Conservation (phyloP, 2,797 vertebrate species). For the Semotilus atromaculatus region DNA sequence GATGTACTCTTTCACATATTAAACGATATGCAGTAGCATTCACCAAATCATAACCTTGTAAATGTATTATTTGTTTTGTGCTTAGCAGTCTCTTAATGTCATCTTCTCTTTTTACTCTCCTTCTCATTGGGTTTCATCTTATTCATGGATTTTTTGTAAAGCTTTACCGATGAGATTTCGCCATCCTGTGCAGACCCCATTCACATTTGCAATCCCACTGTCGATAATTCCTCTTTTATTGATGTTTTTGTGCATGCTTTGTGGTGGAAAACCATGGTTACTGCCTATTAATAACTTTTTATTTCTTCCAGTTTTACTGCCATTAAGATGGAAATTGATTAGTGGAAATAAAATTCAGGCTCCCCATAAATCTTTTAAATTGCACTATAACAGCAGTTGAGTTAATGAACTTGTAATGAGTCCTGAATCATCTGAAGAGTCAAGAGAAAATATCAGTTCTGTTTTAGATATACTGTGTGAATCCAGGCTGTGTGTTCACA, state of each 20-base stretch:
- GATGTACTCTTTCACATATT: too few species aligned
- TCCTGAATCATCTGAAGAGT: constrained; percentile 64
- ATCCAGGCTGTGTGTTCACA: not conserved
- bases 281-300: constrained; percentile 56
- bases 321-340: constrained; percentile 64
- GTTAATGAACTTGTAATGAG: constrained; percentile 68
- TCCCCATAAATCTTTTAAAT: constrained; percentile 67
- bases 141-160: constrained; percentile 6
- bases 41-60: not conserved
- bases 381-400: constrained; percentile 65
- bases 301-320: constrained; percentile 59
- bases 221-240: constrained; percentile 59
- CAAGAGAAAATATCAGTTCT: constrained; percentile 15
- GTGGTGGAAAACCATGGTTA: constrained; percentile 52
- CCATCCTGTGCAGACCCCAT: constrained; percentile 39
- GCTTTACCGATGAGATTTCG: constrained; percentile 8
- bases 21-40: not conserved
- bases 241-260: constrained; percentile 46
- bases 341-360: constrained; percentile 65
- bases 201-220: constrained; percentile 39
- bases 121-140: not conserved
- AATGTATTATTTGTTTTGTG: not conserved
- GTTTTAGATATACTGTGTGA: constrained; percentile 12
- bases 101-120: not conserved
- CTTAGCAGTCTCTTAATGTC: not conserved